Evolutionary conservation across 2,797 vertebrate species (phyloP).

Genomic region (Perdix hodgsoniae): DNA sequence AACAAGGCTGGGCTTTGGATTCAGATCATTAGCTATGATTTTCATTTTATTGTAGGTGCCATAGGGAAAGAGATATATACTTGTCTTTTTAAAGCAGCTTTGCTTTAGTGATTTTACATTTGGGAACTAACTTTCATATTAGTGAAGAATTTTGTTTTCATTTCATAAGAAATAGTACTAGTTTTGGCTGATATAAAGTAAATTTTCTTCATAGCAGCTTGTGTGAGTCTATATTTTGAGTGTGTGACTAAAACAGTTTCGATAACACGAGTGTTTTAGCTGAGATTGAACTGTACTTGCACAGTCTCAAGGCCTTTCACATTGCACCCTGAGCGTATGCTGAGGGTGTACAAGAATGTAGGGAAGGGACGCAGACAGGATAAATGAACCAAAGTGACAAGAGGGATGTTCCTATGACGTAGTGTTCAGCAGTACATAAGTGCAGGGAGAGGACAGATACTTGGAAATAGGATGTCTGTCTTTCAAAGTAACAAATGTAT

Average conservation of each 20-base stretch:
- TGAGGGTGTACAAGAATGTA: not conserved
- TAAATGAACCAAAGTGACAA: not conserved
- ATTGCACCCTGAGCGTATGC: fast-evolving
- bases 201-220: not conserved
- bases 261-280: not conserved
- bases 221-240: not conserved
- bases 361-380: not conserved
- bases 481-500: no score
- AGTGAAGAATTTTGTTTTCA: not conserved
- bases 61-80: constrained; percentile 70
- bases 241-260: not conserved
- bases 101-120: constrained; percentile 69
- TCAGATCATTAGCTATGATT: constrained; percentile 79
- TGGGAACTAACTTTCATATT: constrained; percentile 21
- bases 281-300: not conserved
- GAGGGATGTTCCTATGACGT: not conserved
- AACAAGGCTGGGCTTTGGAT: constrained; percentile 74
- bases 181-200: not conserved
- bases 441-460: not conserved
- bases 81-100: constrained; percentile 63
- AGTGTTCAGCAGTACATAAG: not conserved
- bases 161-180: not conserved
- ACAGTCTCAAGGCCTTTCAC: not conserved
- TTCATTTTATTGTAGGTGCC: constrained; percentile 70
- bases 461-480: not conserved